phyloP scores from a whole-genome alignment of 1,140 invertebrate genomes.

The Sycophila sp. region DNA sequence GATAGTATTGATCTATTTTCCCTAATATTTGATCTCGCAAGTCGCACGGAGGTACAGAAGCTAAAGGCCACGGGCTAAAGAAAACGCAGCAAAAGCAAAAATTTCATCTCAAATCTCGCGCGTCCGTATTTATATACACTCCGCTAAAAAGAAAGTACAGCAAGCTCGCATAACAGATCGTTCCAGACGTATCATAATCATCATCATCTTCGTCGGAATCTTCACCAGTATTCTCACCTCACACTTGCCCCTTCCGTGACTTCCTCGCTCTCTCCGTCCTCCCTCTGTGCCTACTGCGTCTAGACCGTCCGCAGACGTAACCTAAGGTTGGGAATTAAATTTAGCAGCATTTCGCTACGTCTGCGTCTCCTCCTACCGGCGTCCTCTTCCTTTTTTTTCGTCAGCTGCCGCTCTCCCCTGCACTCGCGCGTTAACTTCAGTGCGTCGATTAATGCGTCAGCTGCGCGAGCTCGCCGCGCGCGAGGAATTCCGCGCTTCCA shows the following conservation, averaged over 20 bases:
- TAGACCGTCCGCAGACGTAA: slow-evolving; percentile 33
- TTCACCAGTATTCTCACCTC: neutral
- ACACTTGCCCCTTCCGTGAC: neutral
- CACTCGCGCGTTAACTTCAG: neutral
- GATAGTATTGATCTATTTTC: no score
- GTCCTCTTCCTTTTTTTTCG: neutral
- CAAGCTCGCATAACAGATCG: no score
- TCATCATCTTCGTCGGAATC: neutral
- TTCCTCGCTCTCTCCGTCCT: neutral
- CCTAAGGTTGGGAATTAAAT: slow-evolving; percentile 29
- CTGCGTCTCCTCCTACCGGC: slow-evolving; percentile 2
- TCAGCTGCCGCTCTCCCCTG: neutral
- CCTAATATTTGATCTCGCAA: no score
- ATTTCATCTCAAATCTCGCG: no score
- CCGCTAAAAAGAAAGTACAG: no score
- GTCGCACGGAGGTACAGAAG: no score
- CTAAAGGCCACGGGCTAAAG: no score
- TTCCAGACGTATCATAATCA: no score
- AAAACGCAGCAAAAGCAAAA: no score
- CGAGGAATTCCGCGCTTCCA: neutral
- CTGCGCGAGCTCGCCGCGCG: neutral
- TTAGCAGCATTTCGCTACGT: slow-evolving; percentile 34
- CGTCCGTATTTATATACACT: no score
- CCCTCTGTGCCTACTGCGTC: slow-evolving; percentile 6
- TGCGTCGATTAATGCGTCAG: neutral